Conservation (phyloP, 2,888 invertebrate species). For the Hecatera dysodea region DNA sequence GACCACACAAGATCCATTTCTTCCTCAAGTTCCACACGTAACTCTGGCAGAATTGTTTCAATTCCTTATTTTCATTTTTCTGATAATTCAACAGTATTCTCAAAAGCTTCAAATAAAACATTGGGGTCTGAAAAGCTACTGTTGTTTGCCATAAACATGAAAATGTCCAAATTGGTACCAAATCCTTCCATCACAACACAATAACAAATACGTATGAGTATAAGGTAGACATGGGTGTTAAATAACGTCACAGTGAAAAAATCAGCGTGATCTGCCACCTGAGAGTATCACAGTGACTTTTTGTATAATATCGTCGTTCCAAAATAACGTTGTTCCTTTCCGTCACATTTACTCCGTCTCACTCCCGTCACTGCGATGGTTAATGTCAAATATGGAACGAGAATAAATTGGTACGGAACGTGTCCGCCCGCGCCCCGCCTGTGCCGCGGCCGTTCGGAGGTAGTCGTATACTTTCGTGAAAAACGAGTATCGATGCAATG, state of each 20-base stretch:
- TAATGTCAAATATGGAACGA: conserved; percentile 1
- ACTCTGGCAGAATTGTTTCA: too few relatives aligned
- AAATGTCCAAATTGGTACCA: too few relatives aligned
- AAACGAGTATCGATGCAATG: background rate
- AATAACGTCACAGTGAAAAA: conserved; percentile 39
- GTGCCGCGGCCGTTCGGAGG: background rate
- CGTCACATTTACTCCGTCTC: conserved; percentile 33
- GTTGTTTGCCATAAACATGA: too few relatives aligned
- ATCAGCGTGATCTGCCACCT: conserved; percentile 31
- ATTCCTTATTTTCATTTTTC: too few relatives aligned
- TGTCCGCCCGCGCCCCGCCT: conserved; percentile 21
- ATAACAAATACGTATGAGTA: too few relatives aligned
- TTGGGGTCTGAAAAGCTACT: too few relatives aligned
- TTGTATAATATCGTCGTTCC: conserved; percentile 19
- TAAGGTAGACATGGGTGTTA: conserved; percentile 23
- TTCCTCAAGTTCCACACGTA: too few relatives aligned
- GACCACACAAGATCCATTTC: too few relatives aligned
- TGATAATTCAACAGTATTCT: too few relatives aligned
- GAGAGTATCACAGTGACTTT: conserved; percentile 32
- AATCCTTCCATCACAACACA: too few relatives aligned
- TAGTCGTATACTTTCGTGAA: conserved; percentile 9
- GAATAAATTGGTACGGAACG: conserved; percentile 16
- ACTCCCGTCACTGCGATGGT: conserved; percentile 33
- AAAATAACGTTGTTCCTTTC: conserved; percentile 39
- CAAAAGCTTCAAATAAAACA: too few relatives aligned